A percentile compares a stretch with the other conserved stretches of the same genome.
Conservation (phyloP, 2,797 vertebrate species). For the Galaxias olidus region DNA sequence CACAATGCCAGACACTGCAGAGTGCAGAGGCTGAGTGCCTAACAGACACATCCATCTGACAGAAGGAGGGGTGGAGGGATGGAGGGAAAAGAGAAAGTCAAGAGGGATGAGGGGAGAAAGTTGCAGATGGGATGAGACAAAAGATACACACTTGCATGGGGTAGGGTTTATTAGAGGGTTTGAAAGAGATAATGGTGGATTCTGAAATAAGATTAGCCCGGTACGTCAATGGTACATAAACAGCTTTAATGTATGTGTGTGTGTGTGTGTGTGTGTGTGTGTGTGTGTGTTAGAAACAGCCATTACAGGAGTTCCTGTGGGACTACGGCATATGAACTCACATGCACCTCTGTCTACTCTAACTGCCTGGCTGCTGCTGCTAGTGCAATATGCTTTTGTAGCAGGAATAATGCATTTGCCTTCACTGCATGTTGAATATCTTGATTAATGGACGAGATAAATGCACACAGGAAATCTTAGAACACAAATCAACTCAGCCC, state of each 20-base stretch:
- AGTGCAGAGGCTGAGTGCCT: constrained; percentile 64
- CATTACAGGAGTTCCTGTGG: constrained; percentile 50
- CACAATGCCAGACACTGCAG: constrained; percentile 65
- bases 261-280: constrained; percentile 7
- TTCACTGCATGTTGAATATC: too few species aligned
- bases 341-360: background rate
- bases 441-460: too few species aligned
- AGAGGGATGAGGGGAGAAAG: background rate
- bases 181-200: constrained; percentile 28
- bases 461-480: too few species aligned
- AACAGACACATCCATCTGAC: constrained; percentile 56
- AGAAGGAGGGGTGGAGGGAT: constrained; percentile 18
- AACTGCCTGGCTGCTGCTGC: too few species aligned
- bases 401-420: too few species aligned
- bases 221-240: constrained; percentile 26
- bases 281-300: constrained; percentile 23
- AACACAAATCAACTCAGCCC: too few species aligned
- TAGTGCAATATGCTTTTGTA: too few species aligned
- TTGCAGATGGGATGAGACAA: background rate
- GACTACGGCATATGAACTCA: constrained; percentile 25
- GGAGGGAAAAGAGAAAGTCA: background rate
- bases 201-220: constrained; percentile 38
- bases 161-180: background rate
- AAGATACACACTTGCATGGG: background rate
- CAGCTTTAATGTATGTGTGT: too few species aligned